These are phyloP conservation scores for Andrena minutula DNA, from an alignment of 2,888 invertebrate species.

Conservation along the genomic window DNA sequence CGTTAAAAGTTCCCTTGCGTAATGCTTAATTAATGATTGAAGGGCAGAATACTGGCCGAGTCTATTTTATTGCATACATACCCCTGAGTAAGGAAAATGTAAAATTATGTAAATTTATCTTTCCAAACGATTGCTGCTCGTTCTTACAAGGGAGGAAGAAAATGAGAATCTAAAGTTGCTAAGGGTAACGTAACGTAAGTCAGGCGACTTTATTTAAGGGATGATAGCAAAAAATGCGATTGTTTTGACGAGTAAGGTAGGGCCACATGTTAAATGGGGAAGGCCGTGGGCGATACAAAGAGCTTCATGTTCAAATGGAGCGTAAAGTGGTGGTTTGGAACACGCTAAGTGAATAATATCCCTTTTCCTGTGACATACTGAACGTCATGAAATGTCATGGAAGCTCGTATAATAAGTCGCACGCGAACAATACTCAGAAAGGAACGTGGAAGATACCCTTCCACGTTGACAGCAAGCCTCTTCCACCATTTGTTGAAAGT, in stretches of 20 bases:
- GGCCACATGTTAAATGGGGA: slow-evolving; percentile 75
- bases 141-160: background rate
- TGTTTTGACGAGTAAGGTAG: slow-evolving; percentile 57
- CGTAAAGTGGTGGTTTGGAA: slow-evolving; percentile 80
- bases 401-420: slow-evolving; percentile 57
- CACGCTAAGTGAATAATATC: slow-evolving; percentile 83
- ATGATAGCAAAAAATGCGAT: slow-evolving; percentile 26
- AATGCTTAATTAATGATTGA: no score
- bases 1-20: no score
- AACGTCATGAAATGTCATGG: slow-evolving; percentile 76
- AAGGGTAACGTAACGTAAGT: background rate
- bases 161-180: background rate
- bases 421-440: slow-evolving; percentile 59
- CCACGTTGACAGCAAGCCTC: slow-evolving; percentile 4
- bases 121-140: background rate
- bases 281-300: slow-evolving; percentile 76
- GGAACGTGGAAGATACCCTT: slow-evolving; percentile 42
- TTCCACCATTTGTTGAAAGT: background rate
- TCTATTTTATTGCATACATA: no score
- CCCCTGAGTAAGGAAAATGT: background rate
- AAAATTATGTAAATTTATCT: background rate
- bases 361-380: slow-evolving; percentile 82
- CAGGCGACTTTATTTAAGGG: background rate
- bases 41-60: no score
- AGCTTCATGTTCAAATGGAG: slow-evolving; percentile 79